Base-by-base conservation (phyloP, 2,888 invertebrate species). In the Ernsta delagoae region DNA sequence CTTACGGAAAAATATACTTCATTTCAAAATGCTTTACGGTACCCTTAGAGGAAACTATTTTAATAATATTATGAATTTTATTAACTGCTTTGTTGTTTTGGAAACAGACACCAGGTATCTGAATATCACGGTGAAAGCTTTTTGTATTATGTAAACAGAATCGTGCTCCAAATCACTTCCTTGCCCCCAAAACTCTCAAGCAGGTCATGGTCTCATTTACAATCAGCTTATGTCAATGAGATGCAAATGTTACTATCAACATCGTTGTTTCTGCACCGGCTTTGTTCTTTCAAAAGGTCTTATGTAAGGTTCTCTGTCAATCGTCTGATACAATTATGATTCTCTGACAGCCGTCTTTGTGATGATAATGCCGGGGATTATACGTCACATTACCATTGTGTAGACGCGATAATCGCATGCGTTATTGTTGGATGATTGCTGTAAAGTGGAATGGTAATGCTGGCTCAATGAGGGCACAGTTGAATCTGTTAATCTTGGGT, bases 311-410 rank as follows among this genome's bases (percentile, higher is more conserved):
- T 41, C 57, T 39, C 36, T 65, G 50, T 53, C 59, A 60, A 65
- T 59, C 31, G 60, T 45, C 12, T 41, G n/a, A 59, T 60, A 60
- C 59, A n/a, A 65, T 57, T 59, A 60, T 66, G 59, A 59, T 50
- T 12, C 53, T 50, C 59, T 12, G 50, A 43, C 39, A 11, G 45
- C 12, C 60, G 53, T 60, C 66, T 66, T 66, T 66, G 60, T 60
- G 54, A 60, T 66, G 59, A 31, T 66, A 66, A 66, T 66, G 53
- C 8, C 9, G 41, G 31, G 34, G 59, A 60, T 66, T 66, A 66
- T 66, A 60, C 66, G 48, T 65, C 66, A 66, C 66, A 66, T 66
- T 66, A 66, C 66, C 59, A 43, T 66, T 66, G 66, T 66, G 31
- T 53, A 53, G 34, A 39, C n/a, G 53, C 50, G 43, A 60, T 60